Conservation (phyloP, 2,797 vertebrate species). For the Pseudochirops cupreus region DNA sequence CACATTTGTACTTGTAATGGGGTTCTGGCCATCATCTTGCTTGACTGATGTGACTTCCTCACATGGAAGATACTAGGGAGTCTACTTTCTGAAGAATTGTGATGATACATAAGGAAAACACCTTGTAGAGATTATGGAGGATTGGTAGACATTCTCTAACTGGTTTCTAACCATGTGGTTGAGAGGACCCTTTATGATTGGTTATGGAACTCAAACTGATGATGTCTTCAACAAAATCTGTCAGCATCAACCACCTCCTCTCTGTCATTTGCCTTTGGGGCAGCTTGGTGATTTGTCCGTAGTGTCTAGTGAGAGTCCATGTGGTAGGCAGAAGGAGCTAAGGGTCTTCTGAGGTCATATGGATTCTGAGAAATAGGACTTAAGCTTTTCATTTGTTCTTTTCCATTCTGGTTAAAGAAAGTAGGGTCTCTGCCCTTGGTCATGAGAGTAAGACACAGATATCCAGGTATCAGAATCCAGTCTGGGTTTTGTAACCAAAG, state of each 20-base stretch:
- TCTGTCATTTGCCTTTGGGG: background rate
- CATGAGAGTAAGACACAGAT: background rate
- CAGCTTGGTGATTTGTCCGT: background rate
- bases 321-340: background rate
- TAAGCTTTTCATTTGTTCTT: background rate
- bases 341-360: background rate
- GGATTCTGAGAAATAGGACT: background rate
- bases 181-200: background rate
- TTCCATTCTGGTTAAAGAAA: background rate
- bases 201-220: background rate
- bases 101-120: background rate
- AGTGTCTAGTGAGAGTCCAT: background rate
- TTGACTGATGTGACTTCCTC: background rate
- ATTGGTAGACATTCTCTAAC: background rate
- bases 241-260: background rate
- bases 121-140: background rate
- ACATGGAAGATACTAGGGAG: background rate
- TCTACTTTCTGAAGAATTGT: background rate
- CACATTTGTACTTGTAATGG: background rate
- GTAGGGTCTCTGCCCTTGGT: background rate
- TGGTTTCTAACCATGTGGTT: background rate
- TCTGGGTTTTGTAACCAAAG: background rate
- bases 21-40: background rate
- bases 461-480: background rate
- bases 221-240: background rate